These are phyloP conservation scores for Varanus komodoensis DNA, from an alignment of 2,113 vertebrate species.

Conservation along the genomic window DNA sequence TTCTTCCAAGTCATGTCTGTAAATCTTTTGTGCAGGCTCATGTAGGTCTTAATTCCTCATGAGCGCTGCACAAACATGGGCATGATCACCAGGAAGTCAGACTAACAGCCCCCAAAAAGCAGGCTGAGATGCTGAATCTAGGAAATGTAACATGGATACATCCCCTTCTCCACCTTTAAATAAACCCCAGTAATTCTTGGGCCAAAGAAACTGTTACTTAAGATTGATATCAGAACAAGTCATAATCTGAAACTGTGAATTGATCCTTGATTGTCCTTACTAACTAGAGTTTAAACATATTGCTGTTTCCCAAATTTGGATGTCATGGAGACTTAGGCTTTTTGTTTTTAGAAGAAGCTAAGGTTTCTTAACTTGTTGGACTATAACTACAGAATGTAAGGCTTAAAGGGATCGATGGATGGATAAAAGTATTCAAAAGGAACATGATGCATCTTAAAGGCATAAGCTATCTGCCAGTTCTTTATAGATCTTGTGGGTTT, in stretches of 20 bases:
- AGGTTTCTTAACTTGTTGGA: neutral
- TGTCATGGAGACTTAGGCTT: neutral
- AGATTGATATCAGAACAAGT: neutral
- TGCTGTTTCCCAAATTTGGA: neutral
- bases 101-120: too few species aligned
- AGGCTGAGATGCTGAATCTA: too few species aligned
- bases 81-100: too few species aligned
- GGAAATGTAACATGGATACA: too few species aligned
- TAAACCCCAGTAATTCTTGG: too few species aligned
- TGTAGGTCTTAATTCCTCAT: too few species aligned
- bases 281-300: neutral
- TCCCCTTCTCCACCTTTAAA: too few species aligned
- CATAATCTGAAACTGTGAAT: neutral
- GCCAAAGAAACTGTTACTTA: neutral
- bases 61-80: too few species aligned
- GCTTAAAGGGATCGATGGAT: slow-evolving; percentile 48
- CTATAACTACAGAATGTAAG: slow-evolving; percentile 19
- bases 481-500: neutral
- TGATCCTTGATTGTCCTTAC: neutral
- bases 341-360: too few species aligned
- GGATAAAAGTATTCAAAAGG: slow-evolving; percentile 36
- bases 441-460: slow-evolving; percentile 25
- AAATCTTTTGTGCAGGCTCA: too few species aligned
- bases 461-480: neutral
- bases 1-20: too few species aligned